phyloP scores from a whole-genome alignment of 2,113 vertebrate genomes.

The Fulica atra region DNA sequence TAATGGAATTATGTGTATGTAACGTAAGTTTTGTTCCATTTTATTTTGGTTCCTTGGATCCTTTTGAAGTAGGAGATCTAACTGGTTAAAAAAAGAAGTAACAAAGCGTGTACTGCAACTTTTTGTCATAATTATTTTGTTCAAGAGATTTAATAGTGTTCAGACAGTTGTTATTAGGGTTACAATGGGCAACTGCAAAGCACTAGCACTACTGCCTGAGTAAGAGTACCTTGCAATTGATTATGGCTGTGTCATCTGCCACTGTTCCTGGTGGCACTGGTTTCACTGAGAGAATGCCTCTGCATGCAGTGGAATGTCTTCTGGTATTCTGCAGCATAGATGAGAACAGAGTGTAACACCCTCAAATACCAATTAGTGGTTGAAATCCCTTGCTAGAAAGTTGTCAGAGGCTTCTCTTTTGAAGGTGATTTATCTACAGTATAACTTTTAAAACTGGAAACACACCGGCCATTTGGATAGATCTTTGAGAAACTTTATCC shows the following conservation, averaged over 20 bases:
- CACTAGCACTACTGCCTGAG: not conserved
- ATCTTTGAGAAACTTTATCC: not conserved
- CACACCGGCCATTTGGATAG: not conserved
- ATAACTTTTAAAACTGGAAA: not conserved
- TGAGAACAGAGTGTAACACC: not conserved
- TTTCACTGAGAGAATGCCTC: not conserved
- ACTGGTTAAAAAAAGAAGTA: not conserved
- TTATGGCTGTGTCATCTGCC: not conserved
- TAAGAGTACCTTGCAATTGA: not conserved
- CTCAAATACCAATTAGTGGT: not conserved
- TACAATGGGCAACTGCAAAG: not conserved
- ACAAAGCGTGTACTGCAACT: not conserved
- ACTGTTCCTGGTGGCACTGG: accelerated
- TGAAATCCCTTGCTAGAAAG: not conserved
- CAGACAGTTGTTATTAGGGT: not conserved
- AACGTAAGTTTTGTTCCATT: not conserved
- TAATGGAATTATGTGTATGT: not conserved
- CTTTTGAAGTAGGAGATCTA: not conserved
- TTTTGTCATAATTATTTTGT: not conserved
- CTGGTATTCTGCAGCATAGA: not conserved
- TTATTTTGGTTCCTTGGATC: not conserved
- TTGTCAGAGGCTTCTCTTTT: not conserved
- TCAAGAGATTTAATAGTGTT: not conserved
- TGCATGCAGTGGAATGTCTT: not conserved
- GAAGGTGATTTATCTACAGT: not conserved